These are phyloP conservation scores for Thunnus albacares DNA, from an alignment of 2,797 vertebrate genomes.

Conservation along the genomic window DNA sequence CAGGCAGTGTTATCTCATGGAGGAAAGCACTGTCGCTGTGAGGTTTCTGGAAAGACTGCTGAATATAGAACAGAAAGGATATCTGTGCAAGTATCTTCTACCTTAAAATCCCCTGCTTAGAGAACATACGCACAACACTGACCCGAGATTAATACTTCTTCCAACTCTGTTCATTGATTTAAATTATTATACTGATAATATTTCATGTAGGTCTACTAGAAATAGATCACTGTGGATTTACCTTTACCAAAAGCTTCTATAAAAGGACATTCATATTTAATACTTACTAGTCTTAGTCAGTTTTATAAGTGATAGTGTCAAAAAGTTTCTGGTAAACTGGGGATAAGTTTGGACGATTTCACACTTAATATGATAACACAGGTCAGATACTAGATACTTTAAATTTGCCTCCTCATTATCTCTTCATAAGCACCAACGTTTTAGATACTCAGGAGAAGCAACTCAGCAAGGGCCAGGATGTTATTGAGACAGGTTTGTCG, in stretches of 20 bases:
- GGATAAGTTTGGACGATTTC: neutral
- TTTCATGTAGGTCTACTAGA: too few relatives aligned
- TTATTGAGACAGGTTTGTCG: neutral
- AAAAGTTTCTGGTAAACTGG: neutral
- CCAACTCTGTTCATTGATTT: too few relatives aligned
- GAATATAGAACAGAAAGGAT: conserved; percentile 11
- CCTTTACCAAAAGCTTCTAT: too few relatives aligned
- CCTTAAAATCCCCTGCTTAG: too few relatives aligned
- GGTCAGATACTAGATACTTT: neutral
- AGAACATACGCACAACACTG: too few relatives aligned
- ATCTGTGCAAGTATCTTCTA: neutral
- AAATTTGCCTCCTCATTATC: neutral
- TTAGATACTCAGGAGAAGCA: neutral
- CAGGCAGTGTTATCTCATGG: conserved; percentile 21
- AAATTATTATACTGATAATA: too few relatives aligned
- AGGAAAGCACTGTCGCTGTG: conserved; percentile 3
- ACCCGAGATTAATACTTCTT: too few relatives aligned
- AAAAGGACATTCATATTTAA: too few relatives aligned
- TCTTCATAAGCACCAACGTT: neutral
- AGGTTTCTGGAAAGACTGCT: conserved; percentile 16
- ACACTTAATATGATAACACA: neutral
- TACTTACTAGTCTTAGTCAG: too few relatives aligned
- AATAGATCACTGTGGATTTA: too few relatives aligned
- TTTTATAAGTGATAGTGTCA: neutral
- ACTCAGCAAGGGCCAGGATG: neutral